phyloP scores from a whole-genome alignment of 2,797 vertebrate species.

The Acipenser transmontanus region DNA sequence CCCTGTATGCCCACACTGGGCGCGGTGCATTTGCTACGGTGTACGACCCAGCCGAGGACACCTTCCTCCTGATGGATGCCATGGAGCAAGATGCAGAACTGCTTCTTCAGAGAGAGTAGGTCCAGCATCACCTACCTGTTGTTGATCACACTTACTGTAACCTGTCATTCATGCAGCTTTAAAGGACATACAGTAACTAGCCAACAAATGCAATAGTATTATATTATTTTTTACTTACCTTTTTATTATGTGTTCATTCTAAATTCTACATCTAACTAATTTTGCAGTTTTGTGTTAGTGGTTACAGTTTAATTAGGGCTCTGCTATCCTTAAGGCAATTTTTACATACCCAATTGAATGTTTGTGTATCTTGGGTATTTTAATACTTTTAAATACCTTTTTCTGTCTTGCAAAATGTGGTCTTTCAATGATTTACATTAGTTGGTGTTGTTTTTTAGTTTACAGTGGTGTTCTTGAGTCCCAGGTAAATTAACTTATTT shows the following conservation, averaged over 20 bases:
- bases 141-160: neutral
- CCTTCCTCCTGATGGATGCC: slow-evolving; percentile 80
- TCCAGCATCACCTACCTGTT: neutral
- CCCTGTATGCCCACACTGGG: slow-evolving; percentile 61
- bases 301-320: too few relatives aligned
- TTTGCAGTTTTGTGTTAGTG: too few relatives aligned
- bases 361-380: too few relatives aligned
- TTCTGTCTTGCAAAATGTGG: too few relatives aligned
- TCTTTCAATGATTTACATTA: too few relatives aligned
- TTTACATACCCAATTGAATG: too few relatives aligned
- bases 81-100: slow-evolving; percentile 69
- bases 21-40: slow-evolving; percentile 66
- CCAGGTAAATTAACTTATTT: too few relatives aligned
- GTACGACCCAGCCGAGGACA: slow-evolving; percentile 87
- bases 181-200: neutral
- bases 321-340: too few relatives aligned
- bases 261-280: too few relatives aligned
- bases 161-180: neutral
- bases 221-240: neutral
- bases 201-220: neutral
- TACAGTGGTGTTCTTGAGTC: too few relatives aligned
- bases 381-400: too few relatives aligned
- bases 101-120: slow-evolving; percentile 48
- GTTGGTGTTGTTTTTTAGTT: too few relatives aligned
- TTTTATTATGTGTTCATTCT: neutral